Evolutionary conservation across 2,113 vertebrate genomes (phyloP).

Genomic region (Larimichthys polyactis): DNA sequence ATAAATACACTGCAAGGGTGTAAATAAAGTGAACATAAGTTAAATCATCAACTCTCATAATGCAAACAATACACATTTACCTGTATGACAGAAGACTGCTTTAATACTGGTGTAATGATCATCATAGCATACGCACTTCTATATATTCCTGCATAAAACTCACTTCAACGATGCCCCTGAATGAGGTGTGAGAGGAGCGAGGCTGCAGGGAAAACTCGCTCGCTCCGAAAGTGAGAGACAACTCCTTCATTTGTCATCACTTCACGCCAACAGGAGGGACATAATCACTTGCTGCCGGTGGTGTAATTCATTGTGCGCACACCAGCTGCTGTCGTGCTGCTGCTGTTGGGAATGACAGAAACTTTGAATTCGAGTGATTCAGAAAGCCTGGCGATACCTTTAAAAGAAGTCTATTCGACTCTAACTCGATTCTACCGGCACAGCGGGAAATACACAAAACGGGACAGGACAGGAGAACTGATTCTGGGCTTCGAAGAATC

Average conservation of each 20-base stretch:
- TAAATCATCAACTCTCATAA: not conserved
- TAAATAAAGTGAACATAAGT: not conserved
- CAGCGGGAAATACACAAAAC: slow-evolving; percentile 12
- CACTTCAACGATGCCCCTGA: slow-evolving; percentile 26
- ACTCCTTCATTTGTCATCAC: slow-evolving; percentile 70
- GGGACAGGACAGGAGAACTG: not conserved
- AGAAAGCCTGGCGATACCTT: slow-evolving; percentile 23
- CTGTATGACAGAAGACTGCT: not conserved
- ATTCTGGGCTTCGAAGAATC: slow-evolving; percentile 12
- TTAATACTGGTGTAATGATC: not conserved
- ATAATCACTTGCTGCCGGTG: slow-evolving; percentile 73
- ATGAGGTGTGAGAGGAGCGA: slow-evolving; percentile 44
- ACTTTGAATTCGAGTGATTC: slow-evolving; percentile 51
- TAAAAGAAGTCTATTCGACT: slow-evolving; percentile 1
- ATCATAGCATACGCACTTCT: not conserved
- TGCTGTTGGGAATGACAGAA: slow-evolving; percentile 42
- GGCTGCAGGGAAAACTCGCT: slow-evolving; percentile 56
- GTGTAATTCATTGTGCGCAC: slow-evolving; percentile 68
- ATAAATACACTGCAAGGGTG: not conserved
- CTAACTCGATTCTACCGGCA: not conserved
- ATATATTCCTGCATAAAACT: not conserved
- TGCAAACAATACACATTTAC: not conserved
- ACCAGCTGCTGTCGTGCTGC: slow-evolving; percentile 64
- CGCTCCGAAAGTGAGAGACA: slow-evolving; percentile 52
- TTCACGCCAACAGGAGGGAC: slow-evolving; percentile 69